A percentile compares a stretch with the other conserved stretches of the same genome.
phyloP scores from a whole-genome alignment of 2,888 invertebrate genomes.

The Nebria brevicollis region DNA sequence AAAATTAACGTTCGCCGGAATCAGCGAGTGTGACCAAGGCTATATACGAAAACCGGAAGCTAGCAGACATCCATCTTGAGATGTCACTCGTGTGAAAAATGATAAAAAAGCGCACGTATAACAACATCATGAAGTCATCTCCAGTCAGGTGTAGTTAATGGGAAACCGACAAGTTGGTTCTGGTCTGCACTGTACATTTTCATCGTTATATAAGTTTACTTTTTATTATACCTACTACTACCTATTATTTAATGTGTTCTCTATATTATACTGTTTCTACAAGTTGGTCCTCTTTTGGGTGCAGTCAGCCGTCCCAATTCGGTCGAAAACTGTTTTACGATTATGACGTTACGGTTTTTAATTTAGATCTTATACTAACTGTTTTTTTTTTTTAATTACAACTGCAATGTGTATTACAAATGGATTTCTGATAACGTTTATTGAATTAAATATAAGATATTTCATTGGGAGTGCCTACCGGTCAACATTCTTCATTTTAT shows the following conservation, averaged over 20 bases:
- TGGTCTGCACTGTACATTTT: conserved; percentile 20
- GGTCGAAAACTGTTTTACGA: conserved; percentile 29
- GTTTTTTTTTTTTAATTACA: conserved; percentile 8
- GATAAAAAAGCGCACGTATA: conserved; percentile 55
- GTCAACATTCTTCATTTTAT: not conserved
- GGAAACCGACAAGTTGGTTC: conserved; percentile 40
- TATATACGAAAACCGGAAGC: conserved; percentile 51
- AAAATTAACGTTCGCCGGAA: conserved; percentile 46
- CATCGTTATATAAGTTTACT: conserved; percentile 21
- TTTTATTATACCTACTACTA: not conserved
- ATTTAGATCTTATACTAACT: conserved; percentile 13
- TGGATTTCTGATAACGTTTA: not conserved
- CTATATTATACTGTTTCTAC: too few relatives aligned
- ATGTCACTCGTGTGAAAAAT: conserved; percentile 62
- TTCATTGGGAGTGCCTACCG: not conserved
- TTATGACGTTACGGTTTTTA: conserved; percentile 40
- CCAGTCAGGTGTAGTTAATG: conserved; percentile 44
- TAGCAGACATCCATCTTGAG: conserved; percentile 59
- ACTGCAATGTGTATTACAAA: not conserved
- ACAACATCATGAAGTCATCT: conserved; percentile 27
- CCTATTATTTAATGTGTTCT: not conserved
- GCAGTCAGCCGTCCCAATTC: not conserved
- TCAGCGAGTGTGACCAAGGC: conserved; percentile 50
- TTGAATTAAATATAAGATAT: not conserved
- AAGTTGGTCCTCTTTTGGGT: not conserved